Evolutionary conservation across 2,888 invertebrate species (phyloP).

Genomic region (Escarpia spicata): DNA sequence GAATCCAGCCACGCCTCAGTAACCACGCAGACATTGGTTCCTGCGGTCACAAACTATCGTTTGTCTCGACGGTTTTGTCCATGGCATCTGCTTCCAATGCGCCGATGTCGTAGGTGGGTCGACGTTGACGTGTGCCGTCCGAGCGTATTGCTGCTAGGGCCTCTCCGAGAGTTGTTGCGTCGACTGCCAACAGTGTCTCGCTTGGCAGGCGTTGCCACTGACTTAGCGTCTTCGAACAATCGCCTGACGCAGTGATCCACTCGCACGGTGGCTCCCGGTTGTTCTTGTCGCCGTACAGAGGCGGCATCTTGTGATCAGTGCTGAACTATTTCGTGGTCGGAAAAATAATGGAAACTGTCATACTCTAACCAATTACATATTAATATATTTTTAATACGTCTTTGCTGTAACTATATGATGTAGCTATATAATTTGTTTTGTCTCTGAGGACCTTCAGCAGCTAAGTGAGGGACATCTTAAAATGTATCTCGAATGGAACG

Average conservation of each 20-base stretch:
- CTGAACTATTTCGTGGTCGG: neutral
- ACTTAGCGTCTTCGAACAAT: neutral
- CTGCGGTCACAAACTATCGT: neutral
- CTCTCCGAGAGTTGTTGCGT: neutral
- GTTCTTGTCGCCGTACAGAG: neutral
- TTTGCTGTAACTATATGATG: too few relatives aligned
- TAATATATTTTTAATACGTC: too few relatives aligned
- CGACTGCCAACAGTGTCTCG: constrained; percentile 9
- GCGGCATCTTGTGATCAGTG: neutral
- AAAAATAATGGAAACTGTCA: neutral
- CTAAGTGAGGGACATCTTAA: too few relatives aligned
- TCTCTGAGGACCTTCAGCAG: too few relatives aligned
- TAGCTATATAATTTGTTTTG: too few relatives aligned
- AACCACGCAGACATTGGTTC: neutral
- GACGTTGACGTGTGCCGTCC: neutral
- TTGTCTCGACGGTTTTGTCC: neutral
- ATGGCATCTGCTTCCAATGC: neutral
- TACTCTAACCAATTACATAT: neutral
- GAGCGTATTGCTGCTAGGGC: neutral
- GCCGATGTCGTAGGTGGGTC: neutral
- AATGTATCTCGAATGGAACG: too few relatives aligned
- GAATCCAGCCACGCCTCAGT: neutral
- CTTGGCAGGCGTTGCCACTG: constrained; percentile 12
- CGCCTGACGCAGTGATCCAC: neutral
- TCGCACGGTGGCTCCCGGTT: neutral